phyloP scores from a whole-genome alignment of 2,888 invertebrate genomes.

The Cerceris rybyensis region DNA sequence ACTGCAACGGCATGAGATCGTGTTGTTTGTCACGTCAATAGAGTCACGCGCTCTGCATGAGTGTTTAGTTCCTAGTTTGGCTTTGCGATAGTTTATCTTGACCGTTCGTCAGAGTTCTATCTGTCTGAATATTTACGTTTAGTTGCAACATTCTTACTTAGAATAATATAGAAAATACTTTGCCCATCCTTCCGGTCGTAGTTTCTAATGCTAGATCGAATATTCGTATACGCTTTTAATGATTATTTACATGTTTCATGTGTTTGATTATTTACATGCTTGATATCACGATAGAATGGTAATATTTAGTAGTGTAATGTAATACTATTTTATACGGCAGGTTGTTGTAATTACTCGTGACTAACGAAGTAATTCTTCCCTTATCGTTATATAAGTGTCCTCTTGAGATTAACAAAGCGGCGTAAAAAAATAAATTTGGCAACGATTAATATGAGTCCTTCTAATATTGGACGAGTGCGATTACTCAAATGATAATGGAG shows the following conservation, averaged over 20 bases:
- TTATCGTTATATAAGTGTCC: not conserved
- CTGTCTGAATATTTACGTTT: not conserved
- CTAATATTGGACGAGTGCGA: not conserved
- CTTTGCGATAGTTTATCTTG: slow-evolving; percentile 36
- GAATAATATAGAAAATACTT: too few relatives aligned
- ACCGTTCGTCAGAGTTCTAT: slow-evolving; percentile 1
- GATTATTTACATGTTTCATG: too few relatives aligned
- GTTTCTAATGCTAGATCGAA: too few relatives aligned
- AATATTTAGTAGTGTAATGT: too few relatives aligned
- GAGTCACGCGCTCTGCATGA: slow-evolving; percentile 31
- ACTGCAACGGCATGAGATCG: slow-evolving; percentile 30
- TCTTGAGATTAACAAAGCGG: slow-evolving; percentile 1
- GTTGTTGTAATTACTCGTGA: not conserved
- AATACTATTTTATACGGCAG: too few relatives aligned
- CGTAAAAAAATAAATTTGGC: slow-evolving; percentile 18
- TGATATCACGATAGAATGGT: too few relatives aligned
- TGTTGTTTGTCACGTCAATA: slow-evolving; percentile 29
- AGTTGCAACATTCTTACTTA: not conserved
- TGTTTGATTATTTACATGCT: too few relatives aligned
- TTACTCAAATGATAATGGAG: too few relatives aligned
- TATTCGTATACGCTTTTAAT: too few relatives aligned
- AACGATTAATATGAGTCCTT: not conserved
- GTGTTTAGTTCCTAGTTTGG: slow-evolving; percentile 22
- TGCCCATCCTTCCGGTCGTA: too few relatives aligned
- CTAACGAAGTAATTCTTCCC: not conserved